phyloP scores from a whole-genome alignment of 2,888 invertebrate genomes.

The Tetragonula carbonaria region DNA sequence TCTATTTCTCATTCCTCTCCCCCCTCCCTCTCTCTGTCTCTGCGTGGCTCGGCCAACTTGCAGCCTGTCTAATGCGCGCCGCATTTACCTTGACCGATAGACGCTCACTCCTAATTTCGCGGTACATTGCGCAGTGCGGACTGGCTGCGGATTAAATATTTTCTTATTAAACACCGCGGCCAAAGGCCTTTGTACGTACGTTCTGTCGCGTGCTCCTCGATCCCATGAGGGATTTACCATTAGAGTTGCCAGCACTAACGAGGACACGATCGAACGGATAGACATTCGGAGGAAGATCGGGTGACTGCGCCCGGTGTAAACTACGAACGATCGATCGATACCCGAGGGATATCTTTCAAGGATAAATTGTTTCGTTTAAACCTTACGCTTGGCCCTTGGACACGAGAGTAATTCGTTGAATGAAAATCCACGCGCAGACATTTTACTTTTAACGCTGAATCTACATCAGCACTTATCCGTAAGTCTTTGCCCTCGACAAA shows the following conservation, averaged over 20 bases:
- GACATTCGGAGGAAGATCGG: not conserved
- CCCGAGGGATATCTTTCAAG: not conserved
- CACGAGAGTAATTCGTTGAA: not conserved
- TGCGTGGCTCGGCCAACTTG: slow-evolving; percentile 55
- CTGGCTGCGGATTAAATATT: slow-evolving; percentile 65
- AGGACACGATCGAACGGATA: slow-evolving; percentile 1
- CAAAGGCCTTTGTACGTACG: not conserved
- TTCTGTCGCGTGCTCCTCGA: not conserved
- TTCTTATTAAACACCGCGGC: slow-evolving; percentile 58
- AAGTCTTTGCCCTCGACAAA: no score
- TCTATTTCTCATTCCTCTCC: slow-evolving; percentile 8
- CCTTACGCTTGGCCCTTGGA: not conserved
- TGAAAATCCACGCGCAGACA: not conserved
- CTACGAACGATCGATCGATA: not conserved
- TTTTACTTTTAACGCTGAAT: not conserved
- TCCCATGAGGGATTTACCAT: not conserved
- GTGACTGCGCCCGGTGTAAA: not conserved
- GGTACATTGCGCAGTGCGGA: slow-evolving; percentile 70
- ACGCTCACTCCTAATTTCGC: slow-evolving; percentile 73
- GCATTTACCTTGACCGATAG: slow-evolving; percentile 82
- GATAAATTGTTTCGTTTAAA: not conserved
- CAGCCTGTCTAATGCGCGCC: slow-evolving; percentile 78
- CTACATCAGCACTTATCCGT: no score
- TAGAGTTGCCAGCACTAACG: not conserved
- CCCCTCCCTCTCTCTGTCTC: slow-evolving; percentile 1